Conservation (phyloP, 2,113 vertebrate genomes). For the Triplophysa rosa region DNA sequence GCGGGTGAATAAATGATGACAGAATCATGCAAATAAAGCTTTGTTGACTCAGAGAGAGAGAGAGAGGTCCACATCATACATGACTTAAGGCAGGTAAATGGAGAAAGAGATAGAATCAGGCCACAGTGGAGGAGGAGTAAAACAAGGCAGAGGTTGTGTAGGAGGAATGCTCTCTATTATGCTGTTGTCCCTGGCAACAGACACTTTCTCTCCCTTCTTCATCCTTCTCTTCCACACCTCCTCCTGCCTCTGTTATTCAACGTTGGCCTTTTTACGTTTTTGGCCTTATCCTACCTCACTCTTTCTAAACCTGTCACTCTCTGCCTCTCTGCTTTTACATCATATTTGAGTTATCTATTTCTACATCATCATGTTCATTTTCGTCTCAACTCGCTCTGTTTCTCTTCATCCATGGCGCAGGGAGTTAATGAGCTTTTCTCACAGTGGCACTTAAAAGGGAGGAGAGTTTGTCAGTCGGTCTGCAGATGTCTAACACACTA, state of each 20-base stretch:
- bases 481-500: constrained; percentile 25
- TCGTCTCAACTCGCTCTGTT: not conserved
- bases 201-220: constrained; percentile 39
- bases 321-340: not conserved
- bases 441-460: constrained; percentile 34
- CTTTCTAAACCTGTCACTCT: not conserved
- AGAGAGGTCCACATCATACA: constrained; percentile 17
- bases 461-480: constrained; percentile 44
- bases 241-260: constrained; percentile 14
- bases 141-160: constrained; percentile 52
- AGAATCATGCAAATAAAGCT: not conserved
- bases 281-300: constrained; percentile 5
- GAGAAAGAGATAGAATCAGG: constrained; percentile 43
- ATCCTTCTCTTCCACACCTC: constrained; percentile 30
- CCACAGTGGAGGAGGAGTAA: constrained; percentile 44
- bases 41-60: constrained; percentile 23
- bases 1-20: not conserved
- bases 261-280: constrained; percentile 12
- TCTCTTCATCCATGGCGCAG: not conserved
- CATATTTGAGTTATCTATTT: constrained; percentile 9
- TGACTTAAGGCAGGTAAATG: constrained; percentile 42
- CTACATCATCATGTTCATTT: constrained; percentile 7
- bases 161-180: constrained; percentile 51
- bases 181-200: constrained; percentile 58
- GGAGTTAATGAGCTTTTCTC: constrained; percentile 40